Evolutionary conservation across 2,888 invertebrate genomes (phyloP).

Genomic region (Globia sparganii): DNA sequence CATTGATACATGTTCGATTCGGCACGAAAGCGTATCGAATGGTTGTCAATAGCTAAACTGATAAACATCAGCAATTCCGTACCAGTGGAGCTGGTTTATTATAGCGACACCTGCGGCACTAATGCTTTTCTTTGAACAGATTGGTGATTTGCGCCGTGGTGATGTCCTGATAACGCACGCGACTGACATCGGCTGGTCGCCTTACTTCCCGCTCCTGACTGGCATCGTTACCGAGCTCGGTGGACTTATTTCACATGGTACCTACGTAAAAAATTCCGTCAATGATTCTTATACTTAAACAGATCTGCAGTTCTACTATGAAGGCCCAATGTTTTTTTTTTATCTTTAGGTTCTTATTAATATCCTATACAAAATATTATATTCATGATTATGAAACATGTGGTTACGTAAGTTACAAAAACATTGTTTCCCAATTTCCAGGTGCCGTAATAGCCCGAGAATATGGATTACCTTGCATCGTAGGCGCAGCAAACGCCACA

Average conservation of each 20-base stretch:
- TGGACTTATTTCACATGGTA: constrained; percentile 95
- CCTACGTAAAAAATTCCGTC: neutral
- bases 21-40: neutral
- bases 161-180: constrained; percentile 94
- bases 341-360: neutral
- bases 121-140: constrained; percentile 70
- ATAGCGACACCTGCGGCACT: neutral
- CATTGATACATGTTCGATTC: too few species aligned
- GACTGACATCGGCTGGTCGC: constrained; percentile 96
- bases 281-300: neutral
- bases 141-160: constrained; percentile 89
- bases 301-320: neutral
- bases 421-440: constrained; percentile 72
- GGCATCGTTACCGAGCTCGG: constrained; percentile 96
- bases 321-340: neutral
- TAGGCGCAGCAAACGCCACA: constrained; percentile 93
- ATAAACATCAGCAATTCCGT: neutral
- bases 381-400: neutral
- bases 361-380: neutral
- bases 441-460: constrained; percentile 96
- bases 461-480: constrained; percentile 95
- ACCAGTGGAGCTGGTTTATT: neutral
- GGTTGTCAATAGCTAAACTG: neutral
- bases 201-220: constrained; percentile 94
- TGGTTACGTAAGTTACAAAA: neutral